These are phyloP conservation scores for Tholera decimalis DNA, from an alignment of 2,888 invertebrate species.

Conservation along the genomic window DNA sequence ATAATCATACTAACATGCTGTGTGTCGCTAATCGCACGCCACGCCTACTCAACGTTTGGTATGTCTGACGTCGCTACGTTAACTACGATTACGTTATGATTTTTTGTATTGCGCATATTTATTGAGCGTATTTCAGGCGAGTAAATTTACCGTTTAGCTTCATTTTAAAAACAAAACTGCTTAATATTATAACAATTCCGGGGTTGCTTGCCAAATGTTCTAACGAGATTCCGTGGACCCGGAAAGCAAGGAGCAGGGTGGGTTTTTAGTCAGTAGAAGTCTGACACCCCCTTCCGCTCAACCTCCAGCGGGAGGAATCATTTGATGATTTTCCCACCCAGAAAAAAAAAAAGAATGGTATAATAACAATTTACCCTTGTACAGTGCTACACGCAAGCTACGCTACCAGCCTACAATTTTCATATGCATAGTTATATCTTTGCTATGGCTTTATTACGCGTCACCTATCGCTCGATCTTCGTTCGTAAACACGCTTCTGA, in stretches of 20 bases:
- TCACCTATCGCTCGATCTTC: not conserved
- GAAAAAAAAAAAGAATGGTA: no score
- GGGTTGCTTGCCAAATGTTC: no score
- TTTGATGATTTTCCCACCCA: no score
- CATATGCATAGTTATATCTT: not conserved
- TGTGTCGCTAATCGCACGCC: constrained; percentile 5
- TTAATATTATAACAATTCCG: no score
- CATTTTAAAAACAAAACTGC: not conserved
- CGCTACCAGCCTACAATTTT: not conserved
- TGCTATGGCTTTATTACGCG: not conserved
- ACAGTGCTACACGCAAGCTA: not conserved
- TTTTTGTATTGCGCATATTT: not conserved
- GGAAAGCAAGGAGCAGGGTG: no score
- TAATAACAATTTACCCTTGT: not conserved
- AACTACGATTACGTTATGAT: no score
- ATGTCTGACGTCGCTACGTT: not conserved
- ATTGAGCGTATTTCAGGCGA: not conserved
- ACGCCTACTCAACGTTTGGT: not conserved
- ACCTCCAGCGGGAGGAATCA: no score
- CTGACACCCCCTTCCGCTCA: no score
- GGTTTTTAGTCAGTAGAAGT: no score
- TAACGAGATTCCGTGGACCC: no score
- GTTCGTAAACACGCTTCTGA: no score
- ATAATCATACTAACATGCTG: not conserved
- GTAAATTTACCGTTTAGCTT: not conserved